Evolutionary conservation across 2,888 invertebrate species (phyloP).

Genomic region (Galerucella pusilla): DNA sequence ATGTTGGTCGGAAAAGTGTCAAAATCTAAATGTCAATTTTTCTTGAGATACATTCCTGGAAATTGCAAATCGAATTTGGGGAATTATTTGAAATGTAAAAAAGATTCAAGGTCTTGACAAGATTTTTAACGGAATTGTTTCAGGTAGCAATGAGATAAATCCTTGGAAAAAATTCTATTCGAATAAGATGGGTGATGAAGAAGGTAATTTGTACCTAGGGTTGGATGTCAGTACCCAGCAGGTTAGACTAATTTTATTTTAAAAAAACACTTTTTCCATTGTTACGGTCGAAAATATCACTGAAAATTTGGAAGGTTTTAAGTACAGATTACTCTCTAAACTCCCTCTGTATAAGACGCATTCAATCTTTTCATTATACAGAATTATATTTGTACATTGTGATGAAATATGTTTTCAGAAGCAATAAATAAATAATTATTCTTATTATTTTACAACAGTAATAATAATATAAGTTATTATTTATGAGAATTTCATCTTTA

Average conservation of each 20-base stretch:
- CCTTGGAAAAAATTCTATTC: slow-evolving; percentile 10
- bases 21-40: background rate
- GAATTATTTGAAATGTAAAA: background rate
- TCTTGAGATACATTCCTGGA: background rate
- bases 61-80: background rate
- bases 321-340: too few species aligned
- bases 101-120: background rate
- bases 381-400: too few species aligned
- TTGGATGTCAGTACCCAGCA: slow-evolving; percentile 90
- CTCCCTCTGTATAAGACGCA: too few species aligned
- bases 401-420: too few species aligned
- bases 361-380: too few species aligned
- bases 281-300: too few species aligned
- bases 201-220: slow-evolving; percentile 75
- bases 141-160: slow-evolving; percentile 5
- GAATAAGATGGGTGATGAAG: slow-evolving; percentile 32
- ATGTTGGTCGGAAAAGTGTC: background rate
- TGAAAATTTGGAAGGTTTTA: too few species aligned
- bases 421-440: too few species aligned
- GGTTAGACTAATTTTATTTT: slow-evolving; percentile 65
- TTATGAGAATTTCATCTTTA: too few species aligned
- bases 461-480: too few species aligned
- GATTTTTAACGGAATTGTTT: background rate
- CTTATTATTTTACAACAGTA: too few species aligned
- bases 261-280: too few species aligned